phyloP scores from a whole-genome alignment of 2,797 vertebrate genomes.

The Tangara arthus region DNA sequence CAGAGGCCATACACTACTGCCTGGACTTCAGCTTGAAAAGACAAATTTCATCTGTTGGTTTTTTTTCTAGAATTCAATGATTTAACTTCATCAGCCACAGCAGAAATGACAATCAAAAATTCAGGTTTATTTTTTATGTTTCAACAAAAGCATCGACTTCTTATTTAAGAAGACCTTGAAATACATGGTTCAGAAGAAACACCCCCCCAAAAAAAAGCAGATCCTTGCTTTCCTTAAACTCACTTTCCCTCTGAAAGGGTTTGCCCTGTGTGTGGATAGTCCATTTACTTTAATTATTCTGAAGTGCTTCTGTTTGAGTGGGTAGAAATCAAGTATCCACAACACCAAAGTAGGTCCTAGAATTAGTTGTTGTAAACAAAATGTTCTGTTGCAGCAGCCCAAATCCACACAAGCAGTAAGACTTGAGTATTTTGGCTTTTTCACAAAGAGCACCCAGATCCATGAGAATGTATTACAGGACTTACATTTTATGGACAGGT shows the following conservation, averaged over 20 bases:
- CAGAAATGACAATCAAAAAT: background rate
- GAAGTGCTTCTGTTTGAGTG: constrained; percentile 23
- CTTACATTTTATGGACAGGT: background rate
- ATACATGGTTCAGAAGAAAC: background rate
- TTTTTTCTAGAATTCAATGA: background rate
- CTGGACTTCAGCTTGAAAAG: background rate
- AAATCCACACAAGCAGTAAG: background rate
- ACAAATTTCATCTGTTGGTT: background rate
- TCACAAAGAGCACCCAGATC: background rate
- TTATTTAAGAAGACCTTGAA: constrained; percentile 37
- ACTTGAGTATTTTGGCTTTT: background rate
- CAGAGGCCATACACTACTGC: background rate
- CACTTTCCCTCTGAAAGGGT: constrained; percentile 25
- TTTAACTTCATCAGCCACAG: background rate
- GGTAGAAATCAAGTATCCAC: constrained; percentile 15
- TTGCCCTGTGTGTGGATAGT: constrained; percentile 2
- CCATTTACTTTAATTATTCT: constrained; percentile 52
- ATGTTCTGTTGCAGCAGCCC: background rate
- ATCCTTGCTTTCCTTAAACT: constrained; percentile 8
- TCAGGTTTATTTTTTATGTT: background rate
- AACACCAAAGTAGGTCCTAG: constrained; percentile 7
- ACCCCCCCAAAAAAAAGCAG: background rate
- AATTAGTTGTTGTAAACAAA: constrained; percentile 14
- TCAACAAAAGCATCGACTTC: background rate
- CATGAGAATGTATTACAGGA: background rate